Percentiles rank a stretch among this genome's conserved stretches.
These are phyloP conservation scores for Cynaeus angustus DNA, from an alignment of 2,888 invertebrate genomes.

Conservation along the genomic window DNA sequence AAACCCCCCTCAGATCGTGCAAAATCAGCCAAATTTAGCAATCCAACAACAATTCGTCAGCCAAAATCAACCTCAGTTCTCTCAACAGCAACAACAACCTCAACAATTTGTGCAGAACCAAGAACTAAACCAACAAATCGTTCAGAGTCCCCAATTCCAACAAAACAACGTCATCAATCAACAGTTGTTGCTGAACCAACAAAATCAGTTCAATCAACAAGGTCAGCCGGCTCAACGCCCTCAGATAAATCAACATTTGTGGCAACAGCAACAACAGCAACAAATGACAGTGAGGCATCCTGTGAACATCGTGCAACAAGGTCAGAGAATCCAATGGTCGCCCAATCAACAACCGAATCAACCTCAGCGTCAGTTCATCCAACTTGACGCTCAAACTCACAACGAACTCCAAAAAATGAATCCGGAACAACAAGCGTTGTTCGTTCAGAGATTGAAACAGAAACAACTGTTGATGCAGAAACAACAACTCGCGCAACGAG, in stretches of 20 bases:
- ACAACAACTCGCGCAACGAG: conserved; percentile 73
- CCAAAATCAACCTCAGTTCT: conserved; percentile 70
- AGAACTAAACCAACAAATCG: conserved; percentile 53
- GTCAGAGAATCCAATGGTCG: conserved; percentile 64
- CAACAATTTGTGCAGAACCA: conserved; percentile 40
- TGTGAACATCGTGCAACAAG: conserved; percentile 52
- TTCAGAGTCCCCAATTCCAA: conserved; percentile 22
- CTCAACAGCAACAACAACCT: conserved; percentile 48
- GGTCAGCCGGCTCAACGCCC: conserved; percentile 35
- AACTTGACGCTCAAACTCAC: conserved; percentile 88
- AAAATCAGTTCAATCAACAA: conserved; percentile 66
- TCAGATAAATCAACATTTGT: conserved; percentile 51
- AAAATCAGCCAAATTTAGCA: conserved; percentile 72
- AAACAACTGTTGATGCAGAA: conserved; percentile 75
- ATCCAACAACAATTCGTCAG: conserved; percentile 72
- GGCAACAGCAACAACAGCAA: conserved; percentile 53
- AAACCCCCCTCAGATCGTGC: conserved; percentile 70
- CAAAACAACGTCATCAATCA: conserved; percentile 28
- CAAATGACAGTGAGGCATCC: conserved; percentile 51
- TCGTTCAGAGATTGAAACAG: conserved; percentile 82
- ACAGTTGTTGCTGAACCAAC: conserved; percentile 51
- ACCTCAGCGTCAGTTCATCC: conserved; percentile 82
- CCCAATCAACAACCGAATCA: conserved; percentile 61
- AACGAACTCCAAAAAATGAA: conserved; percentile 88
- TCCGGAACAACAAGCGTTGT: conserved; percentile 85